Percentiles rank a stretch among this genome's conserved stretches.
Evolutionary conservation across 2,797 vertebrate species (phyloP).

Genomic region (Spheniscus humboldti): DNA sequence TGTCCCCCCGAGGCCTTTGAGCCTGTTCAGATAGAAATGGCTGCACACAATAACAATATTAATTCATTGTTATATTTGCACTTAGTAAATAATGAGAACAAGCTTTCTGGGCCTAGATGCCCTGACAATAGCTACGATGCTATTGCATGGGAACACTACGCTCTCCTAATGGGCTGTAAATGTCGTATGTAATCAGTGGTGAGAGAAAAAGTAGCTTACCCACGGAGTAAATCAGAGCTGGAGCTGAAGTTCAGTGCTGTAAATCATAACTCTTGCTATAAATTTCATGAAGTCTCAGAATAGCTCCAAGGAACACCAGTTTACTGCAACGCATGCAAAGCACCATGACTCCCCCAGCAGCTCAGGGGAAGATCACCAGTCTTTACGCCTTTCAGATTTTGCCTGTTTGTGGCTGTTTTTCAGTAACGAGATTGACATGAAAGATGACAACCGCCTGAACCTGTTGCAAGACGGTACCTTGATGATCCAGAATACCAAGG

Average conservation of each 20-base stretch:
- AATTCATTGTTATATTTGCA: background rate
- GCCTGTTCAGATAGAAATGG: background rate
- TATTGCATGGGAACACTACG: background rate
- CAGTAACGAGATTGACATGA: constrained; percentile 74
- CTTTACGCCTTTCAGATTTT: background rate
- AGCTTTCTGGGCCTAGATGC: background rate
- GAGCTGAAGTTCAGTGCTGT: background rate
- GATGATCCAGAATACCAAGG: constrained; percentile 76
- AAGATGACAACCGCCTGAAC: constrained; percentile 68
- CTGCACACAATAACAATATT: background rate
- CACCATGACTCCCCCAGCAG: background rate
- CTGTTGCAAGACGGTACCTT: constrained; percentile 71
- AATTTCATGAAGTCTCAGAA: background rate
- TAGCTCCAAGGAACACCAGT: background rate
- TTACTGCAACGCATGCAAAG: background rate
- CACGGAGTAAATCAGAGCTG: background rate
- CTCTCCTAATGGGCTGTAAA: constrained; percentile 8
- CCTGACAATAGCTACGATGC: background rate
- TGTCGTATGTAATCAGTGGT: background rate
- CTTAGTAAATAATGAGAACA: background rate
- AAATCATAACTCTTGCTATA: background rate
- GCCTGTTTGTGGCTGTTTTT: background rate
- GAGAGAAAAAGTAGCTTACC: background rate
- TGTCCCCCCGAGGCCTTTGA: background rate
- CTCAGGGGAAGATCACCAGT: no score